Evolutionary conservation across 2,888 invertebrate genomes (phyloP), one percentile per base, ranked within the genome.

Genomic region (Trilocha varians): DNA sequence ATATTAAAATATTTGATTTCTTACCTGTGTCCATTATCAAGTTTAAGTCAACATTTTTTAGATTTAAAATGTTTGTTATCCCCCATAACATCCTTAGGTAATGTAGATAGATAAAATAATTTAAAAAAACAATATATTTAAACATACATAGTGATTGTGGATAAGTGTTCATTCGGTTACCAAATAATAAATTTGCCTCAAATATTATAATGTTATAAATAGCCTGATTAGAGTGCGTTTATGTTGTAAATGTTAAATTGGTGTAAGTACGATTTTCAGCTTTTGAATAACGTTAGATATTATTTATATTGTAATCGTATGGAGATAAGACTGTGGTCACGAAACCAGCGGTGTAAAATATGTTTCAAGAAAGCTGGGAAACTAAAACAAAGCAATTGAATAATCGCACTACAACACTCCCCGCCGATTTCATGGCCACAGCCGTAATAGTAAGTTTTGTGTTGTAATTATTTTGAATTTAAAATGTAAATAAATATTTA

Each of bases 91-190:
- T 68, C 66, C 58, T 62, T 61, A 58, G 49, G 49, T 52, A 46
- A 47, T 57, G 58, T 71, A 71, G 65, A 64, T 70, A 65, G 65
- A 55, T 57, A 57, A 59, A 55, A 53, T 46, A 49, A 49, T 53
- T 53, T 43, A 52, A 52, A 41, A 45, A 52, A 59, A 57, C 53
- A 65, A 55, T 60, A 59, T 66, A 65, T 58, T 62, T 66, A 57
- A 42, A 42, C 59, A 53, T 47, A 55, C 25, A 1, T 9, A 9
- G 11, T 25, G 11, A 9, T 25, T 11, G 52, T 53, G 48, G 55
- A 51, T 67, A 68, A 65, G 65, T 72, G 70, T 74, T 75, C 65
- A 69, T 57, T 57, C 53, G 55, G 45, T 47, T 56, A 53, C 42
- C 42, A 48, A 52, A 50, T 53, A 49, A 53, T 40, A 53, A 48